phyloP scores from a whole-genome alignment of 2,113 vertebrate genomes.

The Hypocryptadius cinnamomeus region DNA sequence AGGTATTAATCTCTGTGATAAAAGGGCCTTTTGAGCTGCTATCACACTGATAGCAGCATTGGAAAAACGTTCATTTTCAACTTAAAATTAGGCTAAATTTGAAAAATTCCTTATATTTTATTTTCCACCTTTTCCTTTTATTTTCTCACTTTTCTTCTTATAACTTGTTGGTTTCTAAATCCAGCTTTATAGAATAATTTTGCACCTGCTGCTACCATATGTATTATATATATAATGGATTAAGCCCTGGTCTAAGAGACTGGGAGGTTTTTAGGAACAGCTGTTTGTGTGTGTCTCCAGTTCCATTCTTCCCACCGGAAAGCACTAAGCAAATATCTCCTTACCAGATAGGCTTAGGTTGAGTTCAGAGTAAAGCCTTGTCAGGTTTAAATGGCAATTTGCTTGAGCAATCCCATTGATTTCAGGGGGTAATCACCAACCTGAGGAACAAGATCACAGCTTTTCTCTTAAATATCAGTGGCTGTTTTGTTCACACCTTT shows the following conservation, averaged over 20 bases:
- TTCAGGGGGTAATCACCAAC: not conserved
- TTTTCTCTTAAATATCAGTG: not conserved
- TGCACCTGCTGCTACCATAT: not conserved
- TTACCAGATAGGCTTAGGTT: not conserved
- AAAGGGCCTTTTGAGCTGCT: not conserved
- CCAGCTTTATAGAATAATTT: not conserved
- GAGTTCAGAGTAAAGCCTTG: not conserved
- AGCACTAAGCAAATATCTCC: not conserved
- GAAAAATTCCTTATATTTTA: not conserved
- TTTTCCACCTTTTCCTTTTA: not conserved
- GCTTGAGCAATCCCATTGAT: not conserved
- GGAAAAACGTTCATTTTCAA: not conserved
- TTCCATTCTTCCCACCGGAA: not conserved
- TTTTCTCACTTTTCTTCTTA: not conserved
- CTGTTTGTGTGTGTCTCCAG: not conserved
- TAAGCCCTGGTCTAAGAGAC: not conserved
- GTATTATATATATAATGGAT: not conserved
- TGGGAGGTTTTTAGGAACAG: not conserved
- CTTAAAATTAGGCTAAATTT: not conserved
- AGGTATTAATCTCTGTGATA: not conserved
- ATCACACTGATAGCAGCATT: not conserved
- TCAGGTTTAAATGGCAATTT: not conserved
- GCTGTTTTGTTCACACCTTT: not conserved
- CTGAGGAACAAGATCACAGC: not conserved
- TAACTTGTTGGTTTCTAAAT: not conserved